A percentile compares a stretch with the other conserved stretches of the same genome.
phyloP scores from a whole-genome alignment of 2,113 vertebrate species.

The Gopherus flavomarginatus region DNA sequence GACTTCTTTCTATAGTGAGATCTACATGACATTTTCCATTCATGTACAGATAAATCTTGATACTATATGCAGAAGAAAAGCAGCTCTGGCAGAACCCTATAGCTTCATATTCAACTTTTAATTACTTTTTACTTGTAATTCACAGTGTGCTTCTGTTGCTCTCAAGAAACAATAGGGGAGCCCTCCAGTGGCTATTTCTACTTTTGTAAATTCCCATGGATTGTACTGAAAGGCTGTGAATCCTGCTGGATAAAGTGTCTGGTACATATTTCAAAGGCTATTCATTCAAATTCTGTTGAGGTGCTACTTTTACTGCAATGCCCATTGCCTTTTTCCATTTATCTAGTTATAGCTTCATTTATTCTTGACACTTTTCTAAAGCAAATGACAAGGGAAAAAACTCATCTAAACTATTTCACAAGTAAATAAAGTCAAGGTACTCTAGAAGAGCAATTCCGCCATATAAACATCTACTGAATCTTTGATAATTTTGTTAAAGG shows the following conservation, averaged over 20 bases:
- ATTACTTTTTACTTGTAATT: slow-evolving; percentile 61
- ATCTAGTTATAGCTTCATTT: neutral
- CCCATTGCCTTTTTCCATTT: neutral
- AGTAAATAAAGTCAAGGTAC: neutral
- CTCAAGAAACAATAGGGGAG: slow-evolving; percentile 10
- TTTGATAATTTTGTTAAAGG: neutral
- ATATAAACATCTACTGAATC: neutral
- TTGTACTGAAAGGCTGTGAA: neutral
- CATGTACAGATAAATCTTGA: neutral
- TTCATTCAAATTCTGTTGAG: neutral
- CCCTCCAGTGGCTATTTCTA: slow-evolving; percentile 9
- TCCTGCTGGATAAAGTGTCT: neutral
- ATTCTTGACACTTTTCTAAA: neutral
- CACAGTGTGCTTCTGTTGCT: slow-evolving; percentile 9
- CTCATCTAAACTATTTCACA: neutral
- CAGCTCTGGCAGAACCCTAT: neutral
- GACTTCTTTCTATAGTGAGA: neutral
- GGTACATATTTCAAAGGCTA: neutral
- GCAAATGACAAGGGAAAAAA: neutral
- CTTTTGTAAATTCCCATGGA: neutral
- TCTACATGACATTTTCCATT: accelerated
- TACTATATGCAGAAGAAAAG: neutral
- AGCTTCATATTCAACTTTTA: slow-evolving; percentile 32
- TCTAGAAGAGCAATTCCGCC: neutral
- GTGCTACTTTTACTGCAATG: neutral